Percentiles rank a stretch among this genome's conserved stretches.
phyloP scores from a whole-genome alignment of 2,113 vertebrate species.

The Pholis gunnellus region DNA sequence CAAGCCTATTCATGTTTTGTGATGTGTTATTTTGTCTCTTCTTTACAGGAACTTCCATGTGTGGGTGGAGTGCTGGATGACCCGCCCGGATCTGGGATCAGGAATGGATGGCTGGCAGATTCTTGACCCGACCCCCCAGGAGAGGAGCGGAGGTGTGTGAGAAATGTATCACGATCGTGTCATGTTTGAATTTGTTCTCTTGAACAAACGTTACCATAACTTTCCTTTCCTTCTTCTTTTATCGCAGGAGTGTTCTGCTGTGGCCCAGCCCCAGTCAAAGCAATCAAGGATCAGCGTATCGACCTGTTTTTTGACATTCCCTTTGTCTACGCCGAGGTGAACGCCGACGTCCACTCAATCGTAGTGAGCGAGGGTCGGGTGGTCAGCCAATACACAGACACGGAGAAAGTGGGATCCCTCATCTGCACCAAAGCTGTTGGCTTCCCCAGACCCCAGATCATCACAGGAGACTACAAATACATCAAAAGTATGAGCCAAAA shows the following conservation, averaged over 20 bases:
- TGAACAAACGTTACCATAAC: neutral
- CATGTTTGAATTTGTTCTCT: neutral
- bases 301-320: slow-evolving; percentile 84
- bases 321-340: slow-evolving; percentile 90
- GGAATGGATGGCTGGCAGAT: slow-evolving; percentile 93
- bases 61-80: slow-evolving; percentile 97
- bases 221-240: neutral
- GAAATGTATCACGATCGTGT: neutral
- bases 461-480: slow-evolving; percentile 82
- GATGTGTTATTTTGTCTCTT: neutral
- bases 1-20: neutral
- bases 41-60: slow-evolving; percentile 93
- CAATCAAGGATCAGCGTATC: slow-evolving; percentile 78
- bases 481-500: slow-evolving; percentile 57
- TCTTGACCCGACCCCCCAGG: slow-evolving; percentile 94
- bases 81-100: slow-evolving; percentile 83
- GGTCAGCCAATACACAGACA: slow-evolving; percentile 52
- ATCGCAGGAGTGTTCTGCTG: slow-evolving; percentile 85
- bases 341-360: slow-evolving; percentile 79
- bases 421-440: slow-evolving; percentile 82
- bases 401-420: slow-evolving; percentile 75
- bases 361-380: slow-evolving; percentile 50
- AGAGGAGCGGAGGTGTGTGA: slow-evolving; percentile 89
- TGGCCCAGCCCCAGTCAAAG: slow-evolving; percentile 87
- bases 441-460: slow-evolving; percentile 50